Evolutionary conservation across 2,888 invertebrate genomes (phyloP).

Genomic region (Cephus pygmeus): DNA sequence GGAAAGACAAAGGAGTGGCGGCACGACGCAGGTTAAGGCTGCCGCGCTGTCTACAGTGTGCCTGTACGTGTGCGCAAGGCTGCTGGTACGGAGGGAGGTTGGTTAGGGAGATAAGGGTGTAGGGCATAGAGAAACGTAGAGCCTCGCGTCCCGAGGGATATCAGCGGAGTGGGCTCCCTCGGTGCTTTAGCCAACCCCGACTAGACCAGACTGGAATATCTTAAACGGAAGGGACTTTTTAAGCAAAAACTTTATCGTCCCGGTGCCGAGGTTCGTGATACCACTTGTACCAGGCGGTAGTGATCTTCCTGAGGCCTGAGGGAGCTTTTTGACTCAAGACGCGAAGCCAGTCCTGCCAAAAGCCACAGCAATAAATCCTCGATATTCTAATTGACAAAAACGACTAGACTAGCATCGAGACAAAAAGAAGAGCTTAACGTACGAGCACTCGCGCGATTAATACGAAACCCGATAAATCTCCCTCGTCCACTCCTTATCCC

Average conservation of each 20-base stretch:
- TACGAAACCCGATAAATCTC: conserved; percentile 15
- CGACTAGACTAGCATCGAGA: conserved; percentile 7
- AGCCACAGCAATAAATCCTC: conserved; percentile 39
- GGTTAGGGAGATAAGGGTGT: conserved; percentile 49
- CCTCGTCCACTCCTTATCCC: conserved; percentile 8
- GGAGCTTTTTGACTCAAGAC: background rate
- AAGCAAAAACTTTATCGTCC: conserved; percentile 52
- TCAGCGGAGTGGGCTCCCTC: conserved; percentile 55
- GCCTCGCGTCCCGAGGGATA: conserved; percentile 58
- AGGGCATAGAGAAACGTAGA: conserved; percentile 36
- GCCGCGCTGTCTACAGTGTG: conserved; percentile 29
- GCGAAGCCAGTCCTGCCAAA: conserved; percentile 26
- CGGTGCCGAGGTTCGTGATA: background rate
- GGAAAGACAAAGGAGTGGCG: background rate
- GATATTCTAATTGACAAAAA: conserved; percentile 49
- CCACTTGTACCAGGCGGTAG: background rate
- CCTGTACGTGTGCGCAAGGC: background rate
- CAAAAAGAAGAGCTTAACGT: conserved; percentile 30
- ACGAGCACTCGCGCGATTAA: conserved; percentile 45
- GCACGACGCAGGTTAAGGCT: conserved; percentile 21
- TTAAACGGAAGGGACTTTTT: conserved; percentile 54
- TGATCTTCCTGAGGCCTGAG: background rate
- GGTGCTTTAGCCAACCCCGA: conserved; percentile 45
- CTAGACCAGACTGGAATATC: conserved; percentile 59
- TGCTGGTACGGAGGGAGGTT: conserved; percentile 23